A percentile compares a stretch with the other conserved stretches of the same genome.
Evolutionary conservation across 2,797 vertebrate species (phyloP).

Genomic region (Paratrypauchen microcephalus): DNA sequence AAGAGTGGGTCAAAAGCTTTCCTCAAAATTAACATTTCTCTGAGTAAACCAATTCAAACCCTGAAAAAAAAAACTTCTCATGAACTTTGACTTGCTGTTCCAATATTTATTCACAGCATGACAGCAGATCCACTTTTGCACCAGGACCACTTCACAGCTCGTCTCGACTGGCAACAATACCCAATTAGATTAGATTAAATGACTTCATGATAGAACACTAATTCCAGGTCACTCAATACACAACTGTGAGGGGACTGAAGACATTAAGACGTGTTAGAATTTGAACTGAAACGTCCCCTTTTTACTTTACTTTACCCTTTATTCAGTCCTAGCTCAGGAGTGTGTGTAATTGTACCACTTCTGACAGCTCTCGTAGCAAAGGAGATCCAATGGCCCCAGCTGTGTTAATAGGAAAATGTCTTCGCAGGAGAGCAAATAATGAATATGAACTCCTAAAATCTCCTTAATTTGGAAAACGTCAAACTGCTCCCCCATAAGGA

Average conservation of each 20-base stretch:
- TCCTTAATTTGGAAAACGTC: conserved; percentile 4
- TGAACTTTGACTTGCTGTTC: background rate
- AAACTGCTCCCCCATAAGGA: background rate
- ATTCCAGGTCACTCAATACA: background rate
- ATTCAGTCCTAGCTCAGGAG: conserved; percentile 3
- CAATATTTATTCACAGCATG: background rate
- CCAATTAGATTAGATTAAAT: background rate
- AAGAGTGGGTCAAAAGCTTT: too few relatives aligned
- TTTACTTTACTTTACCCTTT: background rate
- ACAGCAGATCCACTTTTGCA: background rate
- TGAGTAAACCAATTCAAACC: too few relatives aligned
- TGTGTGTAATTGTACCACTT: background rate
- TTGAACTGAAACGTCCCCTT: background rate
- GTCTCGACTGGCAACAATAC: background rate
- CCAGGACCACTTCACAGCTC: background rate
- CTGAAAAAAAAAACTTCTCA: too few relatives aligned
- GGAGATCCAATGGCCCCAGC: background rate
- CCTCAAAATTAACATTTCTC: too few relatives aligned
- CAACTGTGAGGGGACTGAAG: background rate
- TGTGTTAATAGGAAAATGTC: conserved; percentile 2
- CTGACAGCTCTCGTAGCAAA: conserved; percentile 8
- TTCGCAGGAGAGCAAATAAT: background rate
- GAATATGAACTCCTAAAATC: background rate
- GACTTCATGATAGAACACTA: background rate
- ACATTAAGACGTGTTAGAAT: background rate